Evolutionary conservation across 2,113 vertebrate genomes (phyloP).

Genomic region (Oreotrochilus melanogaster): DNA sequence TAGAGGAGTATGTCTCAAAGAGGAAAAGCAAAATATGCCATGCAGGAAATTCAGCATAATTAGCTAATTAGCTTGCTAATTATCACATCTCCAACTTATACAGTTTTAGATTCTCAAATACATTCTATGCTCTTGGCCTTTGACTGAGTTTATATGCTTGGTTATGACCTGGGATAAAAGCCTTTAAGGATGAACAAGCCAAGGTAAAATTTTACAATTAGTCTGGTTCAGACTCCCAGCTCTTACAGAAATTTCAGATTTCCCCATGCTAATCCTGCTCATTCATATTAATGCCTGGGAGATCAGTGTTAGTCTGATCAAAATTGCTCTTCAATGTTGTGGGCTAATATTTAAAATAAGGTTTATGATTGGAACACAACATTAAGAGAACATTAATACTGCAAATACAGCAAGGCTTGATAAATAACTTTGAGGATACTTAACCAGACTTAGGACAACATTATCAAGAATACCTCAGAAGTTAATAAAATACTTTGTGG

Average conservation of each 20-base stretch:
- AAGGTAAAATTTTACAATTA: not conserved
- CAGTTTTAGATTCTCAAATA: not conserved
- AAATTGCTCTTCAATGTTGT: conserved; percentile 35
- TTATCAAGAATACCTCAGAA: conserved; percentile 1
- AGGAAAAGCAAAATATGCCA: not conserved
- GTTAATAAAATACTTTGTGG: conserved; percentile 20
- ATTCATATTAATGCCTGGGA: conserved; percentile 55
- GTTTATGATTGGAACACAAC: conserved; percentile 25
- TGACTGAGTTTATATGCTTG: not conserved
- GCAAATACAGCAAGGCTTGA: conserved; percentile 6
- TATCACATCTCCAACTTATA: not conserved
- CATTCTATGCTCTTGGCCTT: not conserved
- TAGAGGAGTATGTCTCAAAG: not conserved
- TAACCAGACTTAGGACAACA: not conserved
- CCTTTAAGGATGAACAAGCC: not conserved
- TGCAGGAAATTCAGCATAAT: not conserved
- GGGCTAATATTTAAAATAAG: not conserved
- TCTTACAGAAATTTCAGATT: not conserved
- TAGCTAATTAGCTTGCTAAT: not conserved
- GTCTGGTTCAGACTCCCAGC: not conserved
- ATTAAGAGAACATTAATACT: conserved; percentile 17
- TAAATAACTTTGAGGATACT: not conserved
- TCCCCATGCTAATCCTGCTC: conserved; percentile 37
- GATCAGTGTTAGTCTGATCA: conserved; percentile 16
- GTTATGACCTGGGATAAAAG: not conserved